Percentiles rank a stretch among this genome's conserved stretches.
Conservation (phyloP, 2,113 vertebrate species). For the Turdus rufiventris region DNA sequence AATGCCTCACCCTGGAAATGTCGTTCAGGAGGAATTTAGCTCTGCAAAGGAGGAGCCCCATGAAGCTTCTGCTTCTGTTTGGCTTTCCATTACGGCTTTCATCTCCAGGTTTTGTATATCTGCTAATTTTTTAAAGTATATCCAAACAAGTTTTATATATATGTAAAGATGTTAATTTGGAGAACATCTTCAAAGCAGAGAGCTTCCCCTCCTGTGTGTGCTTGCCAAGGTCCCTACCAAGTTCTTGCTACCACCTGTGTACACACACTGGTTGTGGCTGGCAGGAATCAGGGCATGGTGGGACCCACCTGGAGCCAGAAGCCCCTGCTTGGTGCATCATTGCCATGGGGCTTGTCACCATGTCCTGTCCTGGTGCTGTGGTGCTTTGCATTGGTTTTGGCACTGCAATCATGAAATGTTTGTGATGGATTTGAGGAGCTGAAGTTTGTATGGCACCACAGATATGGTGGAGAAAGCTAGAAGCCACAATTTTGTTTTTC, state of each 20-base stretch:
- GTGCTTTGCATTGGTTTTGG: not conserved
- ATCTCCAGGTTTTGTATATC: not conserved
- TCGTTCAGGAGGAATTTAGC: not conserved
- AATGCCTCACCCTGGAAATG: not conserved
- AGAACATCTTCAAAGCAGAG: not conserved
- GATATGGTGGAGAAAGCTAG: not conserved
- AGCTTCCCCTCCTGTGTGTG: not conserved
- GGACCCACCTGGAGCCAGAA: not conserved
- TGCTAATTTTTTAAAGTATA: not conserved
- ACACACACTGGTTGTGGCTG: fast-evolving
- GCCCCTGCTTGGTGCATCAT: not conserved
- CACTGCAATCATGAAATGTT: fast-evolving
- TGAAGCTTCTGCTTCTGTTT: conserved; percentile 6
- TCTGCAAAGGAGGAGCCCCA: not conserved
- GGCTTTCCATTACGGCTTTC: not conserved
- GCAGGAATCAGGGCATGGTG: not conserved
- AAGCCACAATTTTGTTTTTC: not conserved
- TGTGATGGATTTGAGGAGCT: not conserved
- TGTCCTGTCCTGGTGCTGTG: not conserved
- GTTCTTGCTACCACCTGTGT: fast-evolving
- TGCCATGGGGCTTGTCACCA: not conserved
- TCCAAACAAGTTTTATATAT: not conserved
- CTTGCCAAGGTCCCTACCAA: not conserved
- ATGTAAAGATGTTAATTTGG: not conserved
- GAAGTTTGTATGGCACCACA: not conserved